These are phyloP conservation scores for Danionella cerebrum DNA, from an alignment of 2,113 vertebrate species.

Conservation along the genomic window DNA sequence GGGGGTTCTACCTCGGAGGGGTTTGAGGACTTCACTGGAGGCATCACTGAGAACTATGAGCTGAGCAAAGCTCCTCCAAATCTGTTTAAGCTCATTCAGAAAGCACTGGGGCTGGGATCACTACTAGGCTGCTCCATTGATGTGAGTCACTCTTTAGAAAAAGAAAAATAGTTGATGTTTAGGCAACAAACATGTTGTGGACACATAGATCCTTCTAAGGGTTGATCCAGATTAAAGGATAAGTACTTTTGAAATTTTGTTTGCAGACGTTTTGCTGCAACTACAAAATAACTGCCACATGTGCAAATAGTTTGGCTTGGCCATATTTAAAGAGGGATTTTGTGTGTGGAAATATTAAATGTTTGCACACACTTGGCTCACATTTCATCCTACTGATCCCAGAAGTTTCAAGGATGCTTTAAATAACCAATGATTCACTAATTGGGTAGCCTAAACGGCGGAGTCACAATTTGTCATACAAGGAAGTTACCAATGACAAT, in stretches of 20 bases:
- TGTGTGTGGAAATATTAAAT: background rate
- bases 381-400: background rate
- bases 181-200: background rate
- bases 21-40: conserved; percentile 26
- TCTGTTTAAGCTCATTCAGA: background rate
- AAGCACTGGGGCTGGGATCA: background rate
- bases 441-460: too few species aligned
- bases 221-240: background rate
- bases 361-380: background rate
- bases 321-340: background rate
- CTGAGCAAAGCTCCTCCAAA: conserved; percentile 8
- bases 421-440: background rate
- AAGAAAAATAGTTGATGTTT: background rate
- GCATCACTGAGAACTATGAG: background rate
- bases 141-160: background rate
- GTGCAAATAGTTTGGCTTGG: background rate
- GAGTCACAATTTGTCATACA: too few species aligned
- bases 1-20: conserved; percentile 10
- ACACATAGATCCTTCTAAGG: background rate
- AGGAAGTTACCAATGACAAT: too few species aligned
- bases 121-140: conserved; percentile 17
- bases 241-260: too few species aligned
- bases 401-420: background rate
- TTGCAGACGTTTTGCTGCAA: background rate
- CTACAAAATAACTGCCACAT: background rate